Conservation (phyloP, 2,113 vertebrate genomes). For the Donacobius atricapilla region DNA sequence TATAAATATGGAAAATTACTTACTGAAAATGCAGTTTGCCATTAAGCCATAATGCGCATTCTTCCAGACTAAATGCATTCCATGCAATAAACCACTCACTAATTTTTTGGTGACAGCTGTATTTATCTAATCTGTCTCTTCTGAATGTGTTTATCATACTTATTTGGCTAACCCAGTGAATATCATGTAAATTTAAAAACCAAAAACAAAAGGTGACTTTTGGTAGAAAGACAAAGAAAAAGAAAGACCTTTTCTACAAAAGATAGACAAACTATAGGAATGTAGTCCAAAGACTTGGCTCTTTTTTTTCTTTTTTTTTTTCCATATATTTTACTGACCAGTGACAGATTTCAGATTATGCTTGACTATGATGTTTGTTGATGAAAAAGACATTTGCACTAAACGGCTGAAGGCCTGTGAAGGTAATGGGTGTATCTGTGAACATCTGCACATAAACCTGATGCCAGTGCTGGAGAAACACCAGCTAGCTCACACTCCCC, state of each 20-base stretch:
- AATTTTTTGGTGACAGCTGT: neutral
- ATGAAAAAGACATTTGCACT: neutral
- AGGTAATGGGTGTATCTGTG: neutral
- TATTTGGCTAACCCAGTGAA: neutral
- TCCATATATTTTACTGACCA: neutral
- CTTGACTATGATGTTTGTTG: neutral
- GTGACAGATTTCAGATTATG: neutral
- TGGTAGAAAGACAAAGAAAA: neutral
- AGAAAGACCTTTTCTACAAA: no score
- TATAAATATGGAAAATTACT: neutral
- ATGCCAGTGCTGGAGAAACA: no score
- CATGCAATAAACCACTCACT: neutral
- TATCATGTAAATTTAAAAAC: neutral
- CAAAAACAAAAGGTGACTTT: neutral
- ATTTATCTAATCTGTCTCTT: neutral
- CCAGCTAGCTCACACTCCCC: no score
- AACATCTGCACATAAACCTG: neutral
- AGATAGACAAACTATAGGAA: neutral
- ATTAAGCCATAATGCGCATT: neutral
- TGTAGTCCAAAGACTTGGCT: neutral
- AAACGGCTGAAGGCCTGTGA: neutral
- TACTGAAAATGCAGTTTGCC: neutral
- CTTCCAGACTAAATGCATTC: neutral
- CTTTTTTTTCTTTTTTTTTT: no score
- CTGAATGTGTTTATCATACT: neutral